Base-by-base conservation (phyloP, 2,797 vertebrate species). In the Thamnophis elegans region DNA sequence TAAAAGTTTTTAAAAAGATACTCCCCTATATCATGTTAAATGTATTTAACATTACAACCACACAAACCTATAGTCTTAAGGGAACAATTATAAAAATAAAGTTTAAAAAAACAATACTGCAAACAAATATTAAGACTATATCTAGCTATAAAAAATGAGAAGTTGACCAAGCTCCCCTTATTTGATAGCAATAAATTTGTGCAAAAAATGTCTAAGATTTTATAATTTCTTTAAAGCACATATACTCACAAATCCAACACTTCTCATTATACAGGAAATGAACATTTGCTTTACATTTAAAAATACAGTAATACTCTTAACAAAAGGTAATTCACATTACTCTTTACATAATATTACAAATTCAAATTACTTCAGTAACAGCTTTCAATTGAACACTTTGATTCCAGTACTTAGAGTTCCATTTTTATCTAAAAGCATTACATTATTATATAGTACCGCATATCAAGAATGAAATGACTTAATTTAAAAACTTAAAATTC, bases 41-140 rank as follows among this genome's bases (percentile, higher is more conserved):
- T 95, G 47, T 92, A 92, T 97, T 96, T 92, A 96, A 92, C 59
- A 95, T 96, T 97, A 97, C 90, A 97, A 97, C 95, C 90, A 95
- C 96, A 97, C 94, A 97, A 97, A 96, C 95, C 96, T 97, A 95
- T 95, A 97, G 94, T 91, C 16, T 92, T 89, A 96, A 93, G 90
- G 93, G 93, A 94, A 96, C 93, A 96, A 94, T 93, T 96, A 95
- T 96, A 97, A 97, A 97, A 97, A 96, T 97, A 98, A 96, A 97
- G 94, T 96, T 95, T 89, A 93, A 96, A 96, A 96, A 10, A 94
- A 82, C 91, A 87, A 95, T 95, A 91, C 87, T 94, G 93, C 95
- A 93, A 96, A 93, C 93, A 96, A 95, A 94, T 94, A 96, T 94
- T 86, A 93, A 92, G 94, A 97, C 94, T 96, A 91, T 93, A 94